Evolutionary conservation across 2,888 invertebrate genomes (phyloP).

Genomic region (Asteroscopus sphinx): DNA sequence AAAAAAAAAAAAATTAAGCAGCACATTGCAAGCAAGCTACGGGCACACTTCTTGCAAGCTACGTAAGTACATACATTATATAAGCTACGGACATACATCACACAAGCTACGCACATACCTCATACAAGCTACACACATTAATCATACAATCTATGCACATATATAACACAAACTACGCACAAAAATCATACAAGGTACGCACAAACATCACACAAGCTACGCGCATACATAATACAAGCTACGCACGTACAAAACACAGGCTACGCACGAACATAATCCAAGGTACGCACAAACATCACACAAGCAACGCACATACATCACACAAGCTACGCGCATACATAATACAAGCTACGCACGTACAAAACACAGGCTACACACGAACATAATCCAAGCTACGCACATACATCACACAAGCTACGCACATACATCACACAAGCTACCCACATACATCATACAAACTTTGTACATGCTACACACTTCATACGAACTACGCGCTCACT

Average conservation of each 20-base stretch:
- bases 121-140: too few relatives aligned
- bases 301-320: background rate
- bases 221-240: background rate
- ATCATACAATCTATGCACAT: too few relatives aligned
- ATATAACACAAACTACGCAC: too few relatives aligned
- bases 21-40: too few relatives aligned
- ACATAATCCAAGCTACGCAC: constrained; percentile 1
- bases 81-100: background rate
- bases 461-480: background rate
- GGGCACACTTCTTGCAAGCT: too few relatives aligned
- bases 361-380: background rate
- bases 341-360: constrained; percentile 3
- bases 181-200: too few relatives aligned
- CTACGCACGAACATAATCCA: background rate
- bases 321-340: background rate
- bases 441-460: too few relatives aligned
- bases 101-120: background rate
- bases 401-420: background rate
- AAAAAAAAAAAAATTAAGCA: too few relatives aligned
- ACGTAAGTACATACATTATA: too few relatives aligned
- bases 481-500: too few relatives aligned
- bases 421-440: background rate
- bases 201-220: background rate
- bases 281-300: constrained; percentile 4
- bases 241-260: background rate